Evolutionary conservation across 2,888 invertebrate species (phyloP), one percentile per base, ranked within the genome.

Genomic region (Polydrusus tereticollis): DNA sequence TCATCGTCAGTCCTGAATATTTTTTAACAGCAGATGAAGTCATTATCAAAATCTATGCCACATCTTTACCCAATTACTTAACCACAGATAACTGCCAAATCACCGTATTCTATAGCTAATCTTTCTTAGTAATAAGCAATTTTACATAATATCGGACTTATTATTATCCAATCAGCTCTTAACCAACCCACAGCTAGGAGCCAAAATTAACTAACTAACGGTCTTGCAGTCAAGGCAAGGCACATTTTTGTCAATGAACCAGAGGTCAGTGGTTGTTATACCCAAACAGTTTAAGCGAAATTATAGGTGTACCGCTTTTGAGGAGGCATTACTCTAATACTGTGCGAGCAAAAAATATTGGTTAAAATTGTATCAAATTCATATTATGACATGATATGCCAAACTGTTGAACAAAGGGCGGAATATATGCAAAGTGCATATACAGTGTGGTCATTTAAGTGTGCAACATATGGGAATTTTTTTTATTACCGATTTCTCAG

Each of bases 181-280:
- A 52, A 14, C 29, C 23, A 52, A 14, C 52, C 52, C 52, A 52
- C 52, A 23, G 52, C 52, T 52, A 52, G 52, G 16, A 52, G 52
- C 52, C 52, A 29, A 52, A 52, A 29, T 16, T 52, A 52, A 16
- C 14, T 21, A 47, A 47, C 2, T 52, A 52, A 52, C 52, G 52
- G 52, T 52, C 29, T 29, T 16, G 14, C 10, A 29, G 52, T 23
- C 52, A 16, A 52, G 52, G 52, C 52, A 52, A 29, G 52, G 14
- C 52, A 16, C 26, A 52, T 29, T 52, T 52, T 52, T 52, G 52
- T 52, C 52, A 52, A 52, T 52, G 23, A 52, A 29, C 29, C 26
- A 7, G 29, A 52, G 52, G 52, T 52, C 52, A 52, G 26, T 16
- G 16, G 7, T 16, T 52, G 29, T 52, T 52, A 29, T 52, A 4